These are phyloP conservation scores for Callipepla californica DNA, from an alignment of 2,113 vertebrate species.

Conservation along the genomic window DNA sequence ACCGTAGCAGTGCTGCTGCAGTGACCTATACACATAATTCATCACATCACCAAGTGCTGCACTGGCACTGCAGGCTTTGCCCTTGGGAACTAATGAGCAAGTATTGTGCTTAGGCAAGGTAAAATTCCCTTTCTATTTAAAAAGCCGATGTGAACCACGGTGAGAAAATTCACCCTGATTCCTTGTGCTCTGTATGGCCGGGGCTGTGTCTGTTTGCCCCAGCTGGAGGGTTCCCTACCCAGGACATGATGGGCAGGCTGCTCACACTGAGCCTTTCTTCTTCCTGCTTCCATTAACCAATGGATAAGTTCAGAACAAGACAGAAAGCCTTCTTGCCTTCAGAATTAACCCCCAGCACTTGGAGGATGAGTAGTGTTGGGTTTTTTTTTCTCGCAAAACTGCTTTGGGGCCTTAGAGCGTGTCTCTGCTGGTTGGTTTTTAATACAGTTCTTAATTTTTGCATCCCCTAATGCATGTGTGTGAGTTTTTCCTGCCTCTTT, in stretches of 20 bases:
- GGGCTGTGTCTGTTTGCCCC: neutral
- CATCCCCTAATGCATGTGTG: neutral
- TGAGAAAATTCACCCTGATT: accelerated
- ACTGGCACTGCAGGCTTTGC: neutral
- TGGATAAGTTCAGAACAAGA: neutral
- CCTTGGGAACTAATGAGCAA: neutral
- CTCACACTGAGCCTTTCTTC: neutral
- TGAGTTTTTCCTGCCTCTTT: slow-evolving; percentile 47
- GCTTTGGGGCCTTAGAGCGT: neutral
- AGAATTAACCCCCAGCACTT: neutral
- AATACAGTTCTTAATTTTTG: neutral
- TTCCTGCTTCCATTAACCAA: neutral
- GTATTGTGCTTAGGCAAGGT: accelerated
- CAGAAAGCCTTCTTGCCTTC: neutral
- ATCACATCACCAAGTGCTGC: accelerated
- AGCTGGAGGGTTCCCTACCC: neutral
- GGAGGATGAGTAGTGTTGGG: accelerated
- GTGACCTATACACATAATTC: accelerated
- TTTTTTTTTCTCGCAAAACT: neutral
- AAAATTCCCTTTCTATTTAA: neutral
- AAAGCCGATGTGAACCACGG: accelerated
- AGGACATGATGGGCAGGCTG: neutral
- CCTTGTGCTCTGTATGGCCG: neutral
- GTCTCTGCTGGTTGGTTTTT: neutral
- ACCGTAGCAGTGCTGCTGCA: accelerated